Conservation (phyloP, 2,113 vertebrate species). For the Ailurus styani region DNA sequence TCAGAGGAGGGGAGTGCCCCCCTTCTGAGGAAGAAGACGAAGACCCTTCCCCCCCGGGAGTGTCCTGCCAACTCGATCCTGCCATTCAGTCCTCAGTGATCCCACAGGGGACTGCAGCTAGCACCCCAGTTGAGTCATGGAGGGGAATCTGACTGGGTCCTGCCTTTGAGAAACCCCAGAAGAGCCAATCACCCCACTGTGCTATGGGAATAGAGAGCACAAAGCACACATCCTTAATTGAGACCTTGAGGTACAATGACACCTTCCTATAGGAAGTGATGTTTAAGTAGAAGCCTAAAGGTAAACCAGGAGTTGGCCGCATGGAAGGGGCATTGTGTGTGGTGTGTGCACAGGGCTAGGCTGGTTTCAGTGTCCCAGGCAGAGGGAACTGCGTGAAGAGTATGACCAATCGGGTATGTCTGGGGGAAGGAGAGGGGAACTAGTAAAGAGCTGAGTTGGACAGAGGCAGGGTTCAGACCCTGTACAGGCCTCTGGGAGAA, state of each 20-base stretch:
- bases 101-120: not conserved
- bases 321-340: fast-evolving
- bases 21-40: not conserved
- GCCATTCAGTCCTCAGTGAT: not conserved
- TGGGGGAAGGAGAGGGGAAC: not conserved
- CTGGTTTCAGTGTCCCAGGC: not conserved
- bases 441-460: not conserved
- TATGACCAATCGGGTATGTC: not conserved
- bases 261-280: not conserved
- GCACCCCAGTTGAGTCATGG: not conserved
- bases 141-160: not conserved
- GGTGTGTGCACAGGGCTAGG: not conserved
- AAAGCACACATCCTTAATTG: not conserved
- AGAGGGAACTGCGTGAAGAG: not conserved
- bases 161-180: not conserved
- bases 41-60: not conserved
- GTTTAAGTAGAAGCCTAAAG: not conserved
- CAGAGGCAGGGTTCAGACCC: not conserved
- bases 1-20: not conserved
- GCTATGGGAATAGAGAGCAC: not conserved
- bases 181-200: not conserved
- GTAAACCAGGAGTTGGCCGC: not conserved
- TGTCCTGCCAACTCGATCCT: not conserved
- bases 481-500: not conserved
- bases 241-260: not conserved